Evolutionary conservation across 2,113 vertebrate species (phyloP), one percentile per base, ranked within the genome.

Genomic region (Sylvia atricapilla): DNA sequence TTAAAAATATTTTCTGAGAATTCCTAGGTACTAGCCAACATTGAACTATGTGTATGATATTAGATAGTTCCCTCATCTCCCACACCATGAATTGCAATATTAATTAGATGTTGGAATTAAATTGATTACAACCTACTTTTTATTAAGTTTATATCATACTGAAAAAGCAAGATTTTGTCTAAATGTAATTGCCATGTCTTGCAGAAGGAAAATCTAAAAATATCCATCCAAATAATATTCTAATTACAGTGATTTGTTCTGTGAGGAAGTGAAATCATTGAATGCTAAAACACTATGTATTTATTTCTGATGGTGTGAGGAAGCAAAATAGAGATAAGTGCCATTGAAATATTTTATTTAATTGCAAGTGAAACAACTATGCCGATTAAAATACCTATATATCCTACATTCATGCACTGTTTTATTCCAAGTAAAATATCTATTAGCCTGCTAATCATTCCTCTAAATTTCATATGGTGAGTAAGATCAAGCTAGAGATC

Each of bases 161-260:
- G 73, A 94, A 81, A 69, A 86, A 93, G 73, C 39, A 81, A 63
- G 37, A 43, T 64, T 66, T 84, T 84, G 63, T 31, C 55, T 60
- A 66, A 95, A 93, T 74, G 50, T 83, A 85, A 82, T 69, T 67
- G 44, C 25, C 33, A 19, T 46, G n/a, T 81, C 80, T 95, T 93
- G 63, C 82, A 91, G 58, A 87, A 90, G 60, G 73, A 78, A 83
- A 93, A 94, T 89, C 28, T 94, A 89, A 86, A 84, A 88, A 87
- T 89, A 80, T 20, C 53, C 39, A 49, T 77, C 63, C 39, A 89
- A 85, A 72, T 63, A 93, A 58, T 81, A 41, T 58, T 84, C 50
- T 72, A 60, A 69, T 79, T 41, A 62, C 23, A 63, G 18, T 72
- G 43, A 53, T 89, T 91, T 93, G 24, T 91, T 91, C 63, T 86